Percentiles rank a stretch among this genome's conserved stretches.
phyloP scores from a whole-genome alignment of 2,888 invertebrate species.

The Aromia moschata region DNA sequence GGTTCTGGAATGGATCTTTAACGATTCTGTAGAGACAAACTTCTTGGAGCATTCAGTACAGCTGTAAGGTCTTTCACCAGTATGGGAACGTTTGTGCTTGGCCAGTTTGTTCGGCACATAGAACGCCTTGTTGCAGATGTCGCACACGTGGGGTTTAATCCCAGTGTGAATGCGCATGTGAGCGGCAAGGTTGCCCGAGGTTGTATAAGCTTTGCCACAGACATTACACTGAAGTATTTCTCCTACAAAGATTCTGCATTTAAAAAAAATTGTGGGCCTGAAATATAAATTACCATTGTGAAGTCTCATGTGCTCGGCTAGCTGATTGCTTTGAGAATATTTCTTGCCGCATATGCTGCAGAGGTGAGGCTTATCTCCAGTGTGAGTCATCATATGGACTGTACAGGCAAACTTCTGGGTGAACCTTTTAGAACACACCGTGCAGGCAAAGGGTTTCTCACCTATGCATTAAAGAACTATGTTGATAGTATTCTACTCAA shows the following conservation, averaged over 20 bases:
- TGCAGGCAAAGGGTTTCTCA: constrained; percentile 56
- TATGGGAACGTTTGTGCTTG: constrained; percentile 55
- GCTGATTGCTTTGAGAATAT: constrained; percentile 46
- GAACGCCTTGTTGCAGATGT: constrained; percentile 50
- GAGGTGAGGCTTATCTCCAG: constrained; percentile 46
- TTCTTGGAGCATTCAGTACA: constrained; percentile 42
- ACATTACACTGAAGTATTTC: constrained; percentile 49
- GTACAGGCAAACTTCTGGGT: constrained; percentile 48
- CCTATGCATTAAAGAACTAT: neutral
- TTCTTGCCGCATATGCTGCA: constrained; percentile 51
- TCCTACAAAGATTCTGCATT: constrained; percentile 44
- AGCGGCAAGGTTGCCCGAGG: constrained; percentile 46
- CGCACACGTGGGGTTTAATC: constrained; percentile 49
- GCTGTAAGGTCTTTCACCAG: constrained; percentile 33
- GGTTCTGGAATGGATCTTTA: constrained; percentile 43
- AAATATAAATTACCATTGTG: constrained; percentile 46
- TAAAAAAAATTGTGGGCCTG: neutral
- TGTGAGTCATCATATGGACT: constrained; percentile 49
- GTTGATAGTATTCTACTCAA: neutral
- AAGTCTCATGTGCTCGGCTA: constrained; percentile 47
- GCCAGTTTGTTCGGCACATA: constrained; percentile 48
- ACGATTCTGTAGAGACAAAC: constrained; percentile 47
- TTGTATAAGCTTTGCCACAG: constrained; percentile 48
- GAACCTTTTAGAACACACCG: constrained; percentile 55
- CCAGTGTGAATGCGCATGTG: constrained; percentile 54